These are phyloP conservation scores for Varecia variegata DNA, from an alignment of 2,797 vertebrate species.

Conservation along the genomic window DNA sequence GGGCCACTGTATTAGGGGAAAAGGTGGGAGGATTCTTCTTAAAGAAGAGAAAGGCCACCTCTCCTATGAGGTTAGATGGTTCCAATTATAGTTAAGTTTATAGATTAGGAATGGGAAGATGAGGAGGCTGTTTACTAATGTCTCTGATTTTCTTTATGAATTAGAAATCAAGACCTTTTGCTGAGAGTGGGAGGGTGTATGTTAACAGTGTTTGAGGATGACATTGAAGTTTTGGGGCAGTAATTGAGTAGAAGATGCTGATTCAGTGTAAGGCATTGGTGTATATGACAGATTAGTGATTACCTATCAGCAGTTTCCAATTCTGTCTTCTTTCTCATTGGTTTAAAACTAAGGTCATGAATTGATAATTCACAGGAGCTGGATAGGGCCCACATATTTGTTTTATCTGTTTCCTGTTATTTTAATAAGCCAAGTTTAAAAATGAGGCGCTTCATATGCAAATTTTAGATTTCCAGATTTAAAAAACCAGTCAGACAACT, in stretches of 20 bases:
- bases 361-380: not conserved
- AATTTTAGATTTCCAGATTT: not conserved
- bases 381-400: not conserved
- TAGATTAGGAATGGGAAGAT: not conserved
- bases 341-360: not conserved
- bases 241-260: too few relatives aligned
- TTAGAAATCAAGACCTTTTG: not conserved
- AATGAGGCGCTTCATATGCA: not conserved
- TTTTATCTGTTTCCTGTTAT: not conserved
- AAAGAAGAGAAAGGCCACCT: not conserved
- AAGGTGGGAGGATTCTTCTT: not conserved
- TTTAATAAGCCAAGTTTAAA: not conserved
- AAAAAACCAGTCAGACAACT: not conserved
- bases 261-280: not conserved
- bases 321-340: not conserved
- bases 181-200: not conserved
- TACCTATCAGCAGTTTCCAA: not conserved
- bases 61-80: not conserved
- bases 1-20: not conserved
- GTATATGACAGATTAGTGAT: fast-evolving
- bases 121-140: not conserved
- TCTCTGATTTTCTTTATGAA: not conserved
- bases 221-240: not conserved
- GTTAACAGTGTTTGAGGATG: not conserved
- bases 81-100: not conserved